Conservation (phyloP, 2,888 invertebrate species). For the Tribolium freemani region DNA sequence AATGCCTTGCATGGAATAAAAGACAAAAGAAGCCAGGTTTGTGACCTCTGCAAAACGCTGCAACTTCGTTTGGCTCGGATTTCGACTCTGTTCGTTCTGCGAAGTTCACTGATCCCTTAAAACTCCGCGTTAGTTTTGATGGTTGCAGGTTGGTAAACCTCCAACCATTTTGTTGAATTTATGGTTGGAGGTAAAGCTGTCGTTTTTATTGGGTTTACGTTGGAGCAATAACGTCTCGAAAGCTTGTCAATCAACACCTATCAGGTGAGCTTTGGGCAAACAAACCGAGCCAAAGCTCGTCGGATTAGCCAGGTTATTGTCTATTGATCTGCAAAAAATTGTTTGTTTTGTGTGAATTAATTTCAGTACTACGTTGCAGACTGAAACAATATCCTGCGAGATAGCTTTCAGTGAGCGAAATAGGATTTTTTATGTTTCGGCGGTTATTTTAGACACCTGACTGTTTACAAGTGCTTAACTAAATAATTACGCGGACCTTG, state of each 20-base stretch:
- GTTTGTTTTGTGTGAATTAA: constrained; percentile 18
- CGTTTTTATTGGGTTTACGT: constrained; percentile 1
- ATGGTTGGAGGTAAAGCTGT: not conserved
- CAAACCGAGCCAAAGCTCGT: constrained; percentile 1
- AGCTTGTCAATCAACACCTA: constrained; percentile 21
- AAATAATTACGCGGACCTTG: not conserved
- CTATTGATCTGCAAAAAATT: constrained; percentile 27
- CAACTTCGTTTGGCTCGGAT: constrained; percentile 42
- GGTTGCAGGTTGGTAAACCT: constrained; percentile 4
- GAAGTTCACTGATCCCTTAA: constrained; percentile 41
- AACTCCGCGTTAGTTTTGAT: constrained; percentile 14
- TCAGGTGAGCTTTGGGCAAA: constrained; percentile 3
- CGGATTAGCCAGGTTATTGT: constrained; percentile 8
- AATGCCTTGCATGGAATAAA: constrained; percentile 27
- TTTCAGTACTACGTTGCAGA: constrained; percentile 23
- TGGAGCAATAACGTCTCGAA: not conserved
- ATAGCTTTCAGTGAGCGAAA: constrained; percentile 7
- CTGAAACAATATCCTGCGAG: constrained; percentile 5
- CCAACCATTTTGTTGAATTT: not conserved
- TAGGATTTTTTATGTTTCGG: not conserved
- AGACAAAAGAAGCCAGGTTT: constrained; percentile 41
- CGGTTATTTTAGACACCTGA: constrained; percentile 9
- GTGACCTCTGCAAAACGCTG: constrained; percentile 51
- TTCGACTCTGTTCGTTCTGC: constrained; percentile 47
- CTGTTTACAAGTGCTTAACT: constrained; percentile 1